Conservation (phyloP, 1,140 invertebrate genomes). For the Apolygus lucorum region DNA sequence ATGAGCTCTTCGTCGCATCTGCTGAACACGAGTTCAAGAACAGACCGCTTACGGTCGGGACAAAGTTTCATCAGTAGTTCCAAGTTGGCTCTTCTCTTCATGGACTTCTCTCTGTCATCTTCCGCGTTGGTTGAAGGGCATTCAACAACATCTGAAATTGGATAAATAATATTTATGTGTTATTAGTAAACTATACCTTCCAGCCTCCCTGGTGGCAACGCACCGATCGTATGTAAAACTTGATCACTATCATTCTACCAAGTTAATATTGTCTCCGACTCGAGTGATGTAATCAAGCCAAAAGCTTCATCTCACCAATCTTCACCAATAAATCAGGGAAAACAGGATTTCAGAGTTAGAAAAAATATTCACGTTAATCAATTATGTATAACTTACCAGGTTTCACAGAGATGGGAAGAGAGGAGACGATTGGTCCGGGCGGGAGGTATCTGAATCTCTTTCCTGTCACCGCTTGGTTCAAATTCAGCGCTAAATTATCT, state of each 20-base stretch:
- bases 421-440: conserved; percentile 81
- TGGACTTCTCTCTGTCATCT: conserved; percentile 8
- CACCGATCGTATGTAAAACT: too few species aligned
- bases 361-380: background rate
- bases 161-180: background rate
- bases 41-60: conserved; percentile 73
- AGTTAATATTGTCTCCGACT: too few species aligned
- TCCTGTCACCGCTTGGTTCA: conserved; percentile 83
- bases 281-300: too few species aligned
- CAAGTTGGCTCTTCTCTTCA: conserved; percentile 43
- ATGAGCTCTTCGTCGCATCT: conserved; percentile 78
- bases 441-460: conserved; percentile 70
- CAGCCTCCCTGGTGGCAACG: too few species aligned
- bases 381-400: conserved; percentile 20
- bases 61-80: conserved; percentile 80
- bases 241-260: too few species aligned
- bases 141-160: conserved; percentile 3
- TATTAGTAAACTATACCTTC: too few species aligned
- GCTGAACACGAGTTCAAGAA: conserved; percentile 76
- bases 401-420: conserved; percentile 46
- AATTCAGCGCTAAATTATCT: conserved; percentile 87
- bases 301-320: background rate
- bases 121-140: background rate
- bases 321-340: background rate
- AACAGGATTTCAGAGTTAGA: too few species aligned